A percentile compares a stretch with the other conserved stretches of the same genome.
phyloP scores from a whole-genome alignment of 2,888 invertebrate genomes.

The Helicoverpa assulta region DNA sequence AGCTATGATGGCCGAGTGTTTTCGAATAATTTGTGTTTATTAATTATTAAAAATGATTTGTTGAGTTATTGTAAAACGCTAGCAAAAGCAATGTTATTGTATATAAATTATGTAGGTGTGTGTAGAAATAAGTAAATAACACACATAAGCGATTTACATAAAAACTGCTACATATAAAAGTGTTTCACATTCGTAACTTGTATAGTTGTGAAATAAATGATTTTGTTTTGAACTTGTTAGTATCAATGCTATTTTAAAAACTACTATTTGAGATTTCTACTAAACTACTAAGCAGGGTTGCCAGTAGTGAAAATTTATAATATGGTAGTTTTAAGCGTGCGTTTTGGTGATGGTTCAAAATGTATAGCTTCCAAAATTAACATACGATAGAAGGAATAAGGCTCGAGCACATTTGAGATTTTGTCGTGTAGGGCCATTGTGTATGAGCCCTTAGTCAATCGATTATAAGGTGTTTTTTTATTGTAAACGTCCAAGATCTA shows the following conservation, averaged over 20 bases:
- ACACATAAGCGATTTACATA: conserved; percentile 9
- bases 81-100: neutral
- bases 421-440: conserved; percentile 4
- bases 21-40: neutral
- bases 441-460: neutral
- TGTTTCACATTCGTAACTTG: conserved; percentile 35
- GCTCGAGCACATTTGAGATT: conserved; percentile 1
- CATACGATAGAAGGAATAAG: neutral
- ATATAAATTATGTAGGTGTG: conserved; percentile 10
- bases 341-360: conserved; percentile 33
- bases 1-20: neutral
- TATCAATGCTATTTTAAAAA: conserved; percentile 41
- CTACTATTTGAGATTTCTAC: conserved; percentile 47
- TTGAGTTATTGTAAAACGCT: neutral
- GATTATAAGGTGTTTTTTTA: neutral
- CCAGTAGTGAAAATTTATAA: conserved; percentile 35
- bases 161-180: conserved; percentile 40
- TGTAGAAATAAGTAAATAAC: neutral
- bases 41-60: neutral
- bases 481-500: conserved; percentile 28
- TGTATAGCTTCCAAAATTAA: conserved; percentile 21
- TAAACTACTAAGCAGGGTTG: conserved; percentile 50
- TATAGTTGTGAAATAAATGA: conserved; percentile 53
- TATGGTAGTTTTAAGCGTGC: conserved; percentile 7
- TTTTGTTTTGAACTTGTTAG: conserved; percentile 46